These are phyloP conservation scores for Leucopsar rothschildi DNA, from an alignment of 2,113 vertebrate genomes.

Conservation along the genomic window DNA sequence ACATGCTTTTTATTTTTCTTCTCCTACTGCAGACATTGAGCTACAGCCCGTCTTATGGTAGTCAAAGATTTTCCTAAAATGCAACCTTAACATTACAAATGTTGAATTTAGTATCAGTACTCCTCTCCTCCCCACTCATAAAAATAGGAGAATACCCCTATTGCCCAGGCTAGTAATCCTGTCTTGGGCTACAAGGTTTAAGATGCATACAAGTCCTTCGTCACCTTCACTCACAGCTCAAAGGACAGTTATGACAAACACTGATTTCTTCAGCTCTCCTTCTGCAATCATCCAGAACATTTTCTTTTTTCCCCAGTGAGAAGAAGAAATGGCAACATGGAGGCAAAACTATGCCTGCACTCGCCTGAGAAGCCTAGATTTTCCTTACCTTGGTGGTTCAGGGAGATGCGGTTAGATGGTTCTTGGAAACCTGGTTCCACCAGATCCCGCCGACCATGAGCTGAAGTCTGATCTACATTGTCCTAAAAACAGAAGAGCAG, in stretches of 20 bases:
- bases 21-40: neutral
- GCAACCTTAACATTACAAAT: neutral
- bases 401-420: conserved; percentile 73
- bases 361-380: neutral
- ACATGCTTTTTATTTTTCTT: neutral
- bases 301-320: neutral
- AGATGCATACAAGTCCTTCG: neutral
- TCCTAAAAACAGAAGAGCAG: conserved; percentile 74
- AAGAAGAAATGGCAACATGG: neutral
- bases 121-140: neutral
- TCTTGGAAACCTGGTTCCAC: conserved; percentile 80
- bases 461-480: conserved; percentile 83
- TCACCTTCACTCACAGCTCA: neutral
- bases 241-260: neutral
- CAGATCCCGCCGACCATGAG: conserved; percentile 76
- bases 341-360: neutral
- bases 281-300: neutral
- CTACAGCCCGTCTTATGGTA: neutral
- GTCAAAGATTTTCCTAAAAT: neutral
- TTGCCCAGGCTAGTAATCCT: neutral
- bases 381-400: conserved; percentile 84
- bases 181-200: neutral
- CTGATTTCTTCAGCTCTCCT: neutral
- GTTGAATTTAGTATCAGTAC: neutral
- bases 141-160: neutral